These are phyloP conservation scores for Brachyhypopomus gauderio DNA, from an alignment of 2,113 vertebrate genomes.

Conservation along the genomic window DNA sequence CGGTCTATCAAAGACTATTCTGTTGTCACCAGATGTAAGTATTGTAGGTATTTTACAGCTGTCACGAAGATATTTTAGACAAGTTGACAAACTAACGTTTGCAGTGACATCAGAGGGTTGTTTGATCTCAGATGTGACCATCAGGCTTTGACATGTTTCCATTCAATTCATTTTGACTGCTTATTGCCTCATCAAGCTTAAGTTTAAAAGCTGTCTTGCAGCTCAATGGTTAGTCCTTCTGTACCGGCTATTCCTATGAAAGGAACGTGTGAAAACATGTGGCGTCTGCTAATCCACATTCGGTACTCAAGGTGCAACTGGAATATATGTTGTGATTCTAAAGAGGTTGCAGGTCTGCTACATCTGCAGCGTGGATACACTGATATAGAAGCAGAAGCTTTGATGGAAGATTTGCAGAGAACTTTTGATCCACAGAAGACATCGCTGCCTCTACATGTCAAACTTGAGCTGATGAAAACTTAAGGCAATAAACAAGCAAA, in stretches of 20 bases:
- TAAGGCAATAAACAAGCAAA: background rate
- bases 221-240: no score
- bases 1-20: background rate
- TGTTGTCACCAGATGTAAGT: background rate
- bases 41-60: background rate
- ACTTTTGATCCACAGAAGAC: background rate
- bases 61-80: background rate
- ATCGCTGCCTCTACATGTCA: background rate
- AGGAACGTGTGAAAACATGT: background rate
- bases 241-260: background rate
- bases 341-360: background rate
- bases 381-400: background rate
- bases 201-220: background rate
- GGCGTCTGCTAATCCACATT: background rate
- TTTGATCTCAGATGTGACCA: background rate
- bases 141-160: background rate
- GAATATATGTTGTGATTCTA: slow-evolving; percentile 3
- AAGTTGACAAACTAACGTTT: slow-evolving; percentile 7
- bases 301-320: background rate
- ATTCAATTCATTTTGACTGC: background rate
- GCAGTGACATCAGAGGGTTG: background rate
- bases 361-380: background rate
- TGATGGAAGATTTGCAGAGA: no score
- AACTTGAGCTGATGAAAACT: background rate
- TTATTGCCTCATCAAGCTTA: background rate